Evolutionary conservation across 2,113 vertebrate species (phyloP).

Genomic region (Nothobranchius furzeri): DNA sequence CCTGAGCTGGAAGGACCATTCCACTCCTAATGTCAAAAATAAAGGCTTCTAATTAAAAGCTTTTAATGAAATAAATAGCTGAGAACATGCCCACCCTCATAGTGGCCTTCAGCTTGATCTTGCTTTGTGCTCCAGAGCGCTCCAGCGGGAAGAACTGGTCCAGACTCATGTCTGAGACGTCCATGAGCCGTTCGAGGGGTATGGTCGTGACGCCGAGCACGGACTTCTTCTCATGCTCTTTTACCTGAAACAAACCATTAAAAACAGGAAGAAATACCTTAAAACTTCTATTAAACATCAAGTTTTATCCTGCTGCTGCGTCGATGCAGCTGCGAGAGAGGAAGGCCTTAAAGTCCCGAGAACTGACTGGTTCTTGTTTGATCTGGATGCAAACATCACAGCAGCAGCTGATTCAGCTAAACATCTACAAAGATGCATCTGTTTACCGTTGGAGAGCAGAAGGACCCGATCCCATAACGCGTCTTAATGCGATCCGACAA

Average conservation of each 20-base stretch:
- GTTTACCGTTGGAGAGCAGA: no score
- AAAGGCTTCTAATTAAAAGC: no score
- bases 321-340: no score
- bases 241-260: constrained; percentile 77
- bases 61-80: no score
- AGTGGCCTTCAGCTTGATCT: constrained; percentile 89
- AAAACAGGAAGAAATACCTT: background rate
- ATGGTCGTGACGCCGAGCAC: constrained; percentile 82
- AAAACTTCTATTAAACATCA: background rate
- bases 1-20: no score
- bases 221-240: constrained; percentile 85
- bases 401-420: no score
- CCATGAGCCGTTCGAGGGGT: constrained; percentile 83
- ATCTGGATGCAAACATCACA: no score
- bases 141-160: constrained; percentile 89
- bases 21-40: no score
- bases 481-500: constrained; percentile 3
- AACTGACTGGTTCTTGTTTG: no score
- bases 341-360: no score
- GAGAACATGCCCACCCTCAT: constrained; percentile 80
- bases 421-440: no score
- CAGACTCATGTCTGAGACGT: constrained; percentile 79
- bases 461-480: no score
- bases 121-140: constrained; percentile 88
- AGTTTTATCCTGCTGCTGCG: background rate